A percentile compares a stretch with the other conserved stretches of the same genome.
These are phyloP conservation scores for Limnothrissa miodon DNA, from an alignment of 2,113 vertebrate genomes.

Conservation along the genomic window DNA sequence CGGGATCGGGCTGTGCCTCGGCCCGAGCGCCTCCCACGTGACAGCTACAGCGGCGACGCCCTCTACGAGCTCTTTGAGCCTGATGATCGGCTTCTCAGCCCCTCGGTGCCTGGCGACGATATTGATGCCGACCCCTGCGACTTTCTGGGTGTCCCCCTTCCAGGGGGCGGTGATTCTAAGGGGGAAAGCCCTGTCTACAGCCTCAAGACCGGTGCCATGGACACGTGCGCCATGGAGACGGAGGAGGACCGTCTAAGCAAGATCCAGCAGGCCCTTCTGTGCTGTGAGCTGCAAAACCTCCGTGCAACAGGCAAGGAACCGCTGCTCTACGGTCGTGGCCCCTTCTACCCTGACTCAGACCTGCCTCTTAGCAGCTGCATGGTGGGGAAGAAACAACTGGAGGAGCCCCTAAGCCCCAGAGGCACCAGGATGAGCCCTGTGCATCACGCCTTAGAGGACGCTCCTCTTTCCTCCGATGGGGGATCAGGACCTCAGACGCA, in stretches of 20 bases:
- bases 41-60: slow-evolving; percentile 96
- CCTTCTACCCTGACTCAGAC: slow-evolving; percentile 57
- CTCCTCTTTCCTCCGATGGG: slow-evolving; percentile 28
- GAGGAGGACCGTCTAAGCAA: slow-evolving; percentile 77
- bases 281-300: slow-evolving; percentile 75
- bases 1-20: slow-evolving; percentile 70
- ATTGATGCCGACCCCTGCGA: slow-evolving; percentile 65
- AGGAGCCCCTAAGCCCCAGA: slow-evolving; percentile 48
- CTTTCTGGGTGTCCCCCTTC: slow-evolving; percentile 72
- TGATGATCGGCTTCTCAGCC: slow-evolving; percentile 84
- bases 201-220: slow-evolving; percentile 69
- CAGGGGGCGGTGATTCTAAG: slow-evolving; percentile 25
- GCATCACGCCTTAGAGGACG: slow-evolving; percentile 45
- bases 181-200: slow-evolving; percentile 64
- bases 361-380: slow-evolving; percentile 61
- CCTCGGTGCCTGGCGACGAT: slow-evolving; percentile 60
- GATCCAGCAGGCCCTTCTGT: slow-evolving; percentile 79
- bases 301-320: slow-evolving; percentile 59
- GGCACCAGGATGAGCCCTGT: slow-evolving; percentile 38
- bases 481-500: slow-evolving; percentile 52
- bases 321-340: slow-evolving; percentile 48
- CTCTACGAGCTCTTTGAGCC: slow-evolving; percentile 93
- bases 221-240: slow-evolving; percentile 76
- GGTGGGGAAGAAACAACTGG: not conserved
- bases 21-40: slow-evolving; percentile 83